These are phyloP conservation scores for Salminus brasiliensis DNA, from an alignment of 2,113 vertebrate genomes.

Conservation along the genomic window DNA sequence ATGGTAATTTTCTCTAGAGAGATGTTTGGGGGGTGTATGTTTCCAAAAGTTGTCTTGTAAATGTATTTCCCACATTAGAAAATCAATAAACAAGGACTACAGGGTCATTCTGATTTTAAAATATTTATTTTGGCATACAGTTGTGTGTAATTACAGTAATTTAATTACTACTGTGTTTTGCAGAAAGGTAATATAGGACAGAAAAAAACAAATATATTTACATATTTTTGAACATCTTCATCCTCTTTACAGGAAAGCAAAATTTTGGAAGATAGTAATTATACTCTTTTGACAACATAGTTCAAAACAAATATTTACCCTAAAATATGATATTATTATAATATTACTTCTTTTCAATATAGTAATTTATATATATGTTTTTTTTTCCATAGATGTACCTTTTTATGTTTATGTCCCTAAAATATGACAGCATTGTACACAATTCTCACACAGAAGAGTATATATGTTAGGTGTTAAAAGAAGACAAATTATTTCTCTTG, in stretches of 20 bases:
- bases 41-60: too few species aligned
- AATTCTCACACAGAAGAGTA: conserved; percentile 16
- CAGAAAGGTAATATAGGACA: conserved; percentile 1
- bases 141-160: conserved; percentile 11
- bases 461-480: conserved; percentile 2
- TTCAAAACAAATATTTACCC: conserved; percentile 1
- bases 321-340: conserved; percentile 3
- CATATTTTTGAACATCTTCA: not conserved
- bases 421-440: conserved; percentile 24
- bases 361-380: too few species aligned
- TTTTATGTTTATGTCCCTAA: conserved; percentile 26
- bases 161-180: conserved; percentile 1
- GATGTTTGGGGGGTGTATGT: too few species aligned
- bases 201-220: conserved; percentile 14
- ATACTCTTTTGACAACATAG: not conserved
- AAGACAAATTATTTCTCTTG: too few species aligned
- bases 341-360: not conserved
- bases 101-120: conserved; percentile 19
- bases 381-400: too few species aligned
- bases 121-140: conserved; percentile 30
- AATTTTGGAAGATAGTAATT: not conserved
- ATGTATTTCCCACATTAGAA: not conserved
- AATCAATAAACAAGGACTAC: not conserved
- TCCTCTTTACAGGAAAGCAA: conserved; percentile 12
- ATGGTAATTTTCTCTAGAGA: not conserved